phyloP scores from a whole-genome alignment of 2,888 invertebrate species.

The Xanthia icteritia region DNA sequence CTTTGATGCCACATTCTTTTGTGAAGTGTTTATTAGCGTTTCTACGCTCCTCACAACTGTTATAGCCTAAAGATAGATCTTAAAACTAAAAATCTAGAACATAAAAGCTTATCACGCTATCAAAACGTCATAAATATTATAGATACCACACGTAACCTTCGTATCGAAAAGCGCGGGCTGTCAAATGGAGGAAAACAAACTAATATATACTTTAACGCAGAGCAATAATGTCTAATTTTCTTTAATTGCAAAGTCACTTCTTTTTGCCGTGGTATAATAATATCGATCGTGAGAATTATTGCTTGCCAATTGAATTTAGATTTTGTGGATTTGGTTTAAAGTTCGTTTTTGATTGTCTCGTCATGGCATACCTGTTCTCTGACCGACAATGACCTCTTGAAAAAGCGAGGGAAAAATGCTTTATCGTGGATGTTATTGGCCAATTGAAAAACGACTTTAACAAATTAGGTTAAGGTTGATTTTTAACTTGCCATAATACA shows the following conservation, averaged over 20 bases:
- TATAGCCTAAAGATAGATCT: background rate
- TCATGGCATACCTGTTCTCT: constrained; percentile 82
- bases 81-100: constrained; percentile 32
- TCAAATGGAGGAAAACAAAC: constrained; percentile 22
- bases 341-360: constrained; percentile 48
- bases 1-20: background rate
- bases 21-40: background rate
- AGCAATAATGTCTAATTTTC: constrained; percentile 36
- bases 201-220: constrained; percentile 34
- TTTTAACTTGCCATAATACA: background rate
- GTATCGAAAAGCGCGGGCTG: constrained; percentile 59
- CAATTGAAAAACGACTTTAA: constrained; percentile 20
- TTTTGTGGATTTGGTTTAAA: accelerated
- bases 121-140: constrained; percentile 52
- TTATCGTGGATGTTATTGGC: constrained; percentile 43
- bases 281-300: constrained; percentile 78
- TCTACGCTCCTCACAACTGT: background rate
- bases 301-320: constrained; percentile 41
- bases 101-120: constrained; percentile 44
- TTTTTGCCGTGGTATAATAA: constrained; percentile 71
- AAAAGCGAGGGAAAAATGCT: constrained; percentile 82
- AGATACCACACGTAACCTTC: constrained; percentile 57
- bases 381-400: constrained; percentile 86
- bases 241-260: constrained; percentile 34
- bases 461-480: background rate